A percentile compares a stretch with the other conserved stretches of the same genome.
Evolutionary conservation across 2,113 vertebrate genomes (phyloP).

Genomic region (Heloderma charlesbogerti): DNA sequence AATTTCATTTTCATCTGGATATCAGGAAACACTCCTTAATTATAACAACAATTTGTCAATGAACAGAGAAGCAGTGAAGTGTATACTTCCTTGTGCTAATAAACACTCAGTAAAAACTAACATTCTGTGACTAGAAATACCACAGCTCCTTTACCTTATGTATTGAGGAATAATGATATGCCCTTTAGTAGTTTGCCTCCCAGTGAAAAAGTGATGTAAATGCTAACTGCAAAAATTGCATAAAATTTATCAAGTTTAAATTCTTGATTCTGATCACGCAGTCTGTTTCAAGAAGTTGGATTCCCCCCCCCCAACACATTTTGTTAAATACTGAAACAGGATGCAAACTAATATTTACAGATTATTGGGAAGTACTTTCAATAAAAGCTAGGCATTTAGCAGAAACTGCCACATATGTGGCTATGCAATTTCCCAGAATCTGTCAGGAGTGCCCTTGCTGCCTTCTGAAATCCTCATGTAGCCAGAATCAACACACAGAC

Average conservation of each 20-base stretch:
- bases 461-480: no score
- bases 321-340: not conserved
- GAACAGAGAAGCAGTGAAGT: not conserved
- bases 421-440: not conserved
- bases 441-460: no score
- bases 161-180: not conserved
- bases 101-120: not conserved
- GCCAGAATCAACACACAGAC: no score
- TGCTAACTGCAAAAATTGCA: not conserved
- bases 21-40: not conserved
- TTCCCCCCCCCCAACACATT: not conserved
- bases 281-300: not conserved
- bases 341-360: not conserved
- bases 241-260: not conserved
- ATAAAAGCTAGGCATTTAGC: not conserved
- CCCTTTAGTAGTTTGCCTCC: not conserved
- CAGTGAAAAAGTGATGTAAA: not conserved
- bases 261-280: not conserved
- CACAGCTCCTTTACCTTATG: not conserved
- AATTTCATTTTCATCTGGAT: not conserved
- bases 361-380: not conserved
- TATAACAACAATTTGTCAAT: not conserved
- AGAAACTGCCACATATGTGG: not conserved
- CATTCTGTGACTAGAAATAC: not conserved
- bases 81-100: not conserved